These are phyloP conservation scores for Benitochromis conjunctus DNA, from an alignment of 2,113 vertebrate genomes.

Conservation along the genomic window DNA sequence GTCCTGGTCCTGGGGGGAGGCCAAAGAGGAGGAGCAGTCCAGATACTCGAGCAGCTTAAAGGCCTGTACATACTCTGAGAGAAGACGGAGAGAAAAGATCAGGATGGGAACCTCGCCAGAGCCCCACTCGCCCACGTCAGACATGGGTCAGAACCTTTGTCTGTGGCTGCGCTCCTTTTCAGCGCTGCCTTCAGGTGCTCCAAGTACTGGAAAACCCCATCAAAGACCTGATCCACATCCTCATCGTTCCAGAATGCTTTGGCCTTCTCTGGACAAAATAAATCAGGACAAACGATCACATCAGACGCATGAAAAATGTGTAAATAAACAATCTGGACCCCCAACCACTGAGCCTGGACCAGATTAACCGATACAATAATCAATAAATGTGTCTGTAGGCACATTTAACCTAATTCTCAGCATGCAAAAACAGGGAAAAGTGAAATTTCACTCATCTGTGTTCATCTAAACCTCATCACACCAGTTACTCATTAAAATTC, in stretches of 20 bases:
- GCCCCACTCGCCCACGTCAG: neutral
- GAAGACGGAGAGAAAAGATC: neutral
- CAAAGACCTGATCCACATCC: conserved; percentile 63
- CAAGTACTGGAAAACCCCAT: conserved; percentile 21
- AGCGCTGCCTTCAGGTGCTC: conserved; percentile 49
- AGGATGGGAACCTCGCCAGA: neutral
- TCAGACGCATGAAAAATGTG: neutral
- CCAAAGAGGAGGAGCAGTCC: neutral
- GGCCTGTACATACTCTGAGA: conserved; percentile 61
- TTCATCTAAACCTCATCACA: neutral
- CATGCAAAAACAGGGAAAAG: neutral
- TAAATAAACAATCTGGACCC: neutral
- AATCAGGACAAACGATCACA: neutral
- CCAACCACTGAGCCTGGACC: neutral
- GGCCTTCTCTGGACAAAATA: conserved; percentile 58
- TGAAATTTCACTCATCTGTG: neutral
- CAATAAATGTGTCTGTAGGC: neutral
- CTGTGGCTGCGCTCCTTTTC: conserved; percentile 50
- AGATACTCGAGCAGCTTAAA: conserved; percentile 56
- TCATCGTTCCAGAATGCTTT: conserved; percentile 59
- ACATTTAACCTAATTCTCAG: too few species aligned
- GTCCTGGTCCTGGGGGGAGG: neutral
- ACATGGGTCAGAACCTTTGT: conserved; percentile 46
- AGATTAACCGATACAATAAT: neutral
- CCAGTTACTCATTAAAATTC: neutral